These are phyloP conservation scores for Panthera uncia DNA, from an alignment of 2,113 vertebrate genomes.

Conservation along the genomic window DNA sequence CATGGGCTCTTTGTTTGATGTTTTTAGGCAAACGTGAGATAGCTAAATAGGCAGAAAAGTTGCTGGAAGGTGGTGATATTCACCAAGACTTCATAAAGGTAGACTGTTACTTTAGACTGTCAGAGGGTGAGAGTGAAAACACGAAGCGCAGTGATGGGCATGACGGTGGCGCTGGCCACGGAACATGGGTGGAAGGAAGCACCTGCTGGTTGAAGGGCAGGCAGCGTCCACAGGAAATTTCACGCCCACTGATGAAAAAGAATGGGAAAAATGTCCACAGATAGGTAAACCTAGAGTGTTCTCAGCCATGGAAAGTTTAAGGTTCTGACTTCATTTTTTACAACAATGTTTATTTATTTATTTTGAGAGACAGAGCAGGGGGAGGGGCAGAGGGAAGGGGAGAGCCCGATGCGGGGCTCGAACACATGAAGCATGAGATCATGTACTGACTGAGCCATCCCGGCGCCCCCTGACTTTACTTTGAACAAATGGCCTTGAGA, in stretches of 20 bases:
- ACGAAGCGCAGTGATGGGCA: fast-evolving
- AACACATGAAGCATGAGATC: too few relatives aligned
- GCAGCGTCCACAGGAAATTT: fast-evolving
- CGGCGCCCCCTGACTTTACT: not conserved
- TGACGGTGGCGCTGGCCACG: too few relatives aligned
- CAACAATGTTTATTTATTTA: too few relatives aligned
- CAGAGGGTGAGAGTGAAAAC: too few relatives aligned
- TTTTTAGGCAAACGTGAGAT: not conserved
- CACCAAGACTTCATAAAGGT: not conserved
- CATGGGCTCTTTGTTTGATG: fast-evolving
- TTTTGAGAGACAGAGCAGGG: too few relatives aligned
- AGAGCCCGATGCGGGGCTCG: too few relatives aligned
- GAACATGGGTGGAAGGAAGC: not conserved
- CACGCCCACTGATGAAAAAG: not conserved
- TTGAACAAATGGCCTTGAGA: not conserved
- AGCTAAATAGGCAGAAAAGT: not conserved
- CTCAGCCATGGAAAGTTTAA: not conserved
- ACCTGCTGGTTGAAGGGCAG: fast-evolving
- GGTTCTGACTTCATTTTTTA: not conserved
- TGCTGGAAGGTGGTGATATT: not conserved
- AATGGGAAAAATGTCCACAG: not conserved
- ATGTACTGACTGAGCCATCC: too few relatives aligned
- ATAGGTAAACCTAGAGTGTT: not conserved
- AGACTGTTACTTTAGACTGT: too few relatives aligned
- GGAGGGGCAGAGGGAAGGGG: too few relatives aligned